These are phyloP conservation scores for Drosophila asahinai DNA, from an alignment of 1,140 invertebrate species.

Conservation along the genomic window DNA sequence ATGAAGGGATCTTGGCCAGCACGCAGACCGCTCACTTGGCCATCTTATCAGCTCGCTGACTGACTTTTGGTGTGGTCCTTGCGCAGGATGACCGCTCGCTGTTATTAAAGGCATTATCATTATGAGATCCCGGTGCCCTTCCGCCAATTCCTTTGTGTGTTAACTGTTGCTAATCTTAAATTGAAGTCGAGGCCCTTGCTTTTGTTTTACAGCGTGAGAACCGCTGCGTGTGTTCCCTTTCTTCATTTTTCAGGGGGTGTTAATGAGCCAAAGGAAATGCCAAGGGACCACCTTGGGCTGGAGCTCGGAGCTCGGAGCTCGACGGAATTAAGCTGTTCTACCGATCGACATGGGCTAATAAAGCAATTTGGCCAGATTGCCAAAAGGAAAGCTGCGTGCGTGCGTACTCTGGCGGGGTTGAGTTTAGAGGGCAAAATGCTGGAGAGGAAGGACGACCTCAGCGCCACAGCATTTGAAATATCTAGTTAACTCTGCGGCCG, in stretches of 20 bases:
- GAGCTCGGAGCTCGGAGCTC: too few relatives aligned
- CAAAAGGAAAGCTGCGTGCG: constrained; percentile 25
- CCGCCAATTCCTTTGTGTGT: constrained; percentile 63
- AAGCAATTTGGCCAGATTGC: constrained; percentile 58
- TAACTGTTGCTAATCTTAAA: constrained; percentile 82
- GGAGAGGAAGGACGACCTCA: constrained; percentile 26
- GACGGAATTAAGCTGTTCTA: constrained; percentile 31
- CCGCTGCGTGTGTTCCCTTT: constrained; percentile 68
- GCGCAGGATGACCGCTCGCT: constrained; percentile 68
- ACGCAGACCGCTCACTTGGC: constrained; percentile 49
- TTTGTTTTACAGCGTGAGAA: constrained; percentile 69
- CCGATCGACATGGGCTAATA: constrained; percentile 55
- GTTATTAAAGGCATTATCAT: constrained; percentile 79
- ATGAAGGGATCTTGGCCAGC: constrained; percentile 64
- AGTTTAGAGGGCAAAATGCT: not conserved
- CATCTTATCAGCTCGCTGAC: constrained; percentile 64
- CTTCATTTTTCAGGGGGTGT: constrained; percentile 47
- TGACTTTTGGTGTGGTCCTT: constrained; percentile 61
- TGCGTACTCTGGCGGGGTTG: constrained; percentile 12
- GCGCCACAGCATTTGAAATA: constrained; percentile 65
- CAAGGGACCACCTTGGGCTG: constrained; percentile 54
- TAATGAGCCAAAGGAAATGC: constrained; percentile 79
- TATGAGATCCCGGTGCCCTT: constrained; percentile 61
- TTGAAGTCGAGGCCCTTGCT: constrained; percentile 47
- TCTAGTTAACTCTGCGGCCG: constrained; percentile 63